phyloP scores from a whole-genome alignment of 2,888 invertebrate species.

The Xestia rhomboidea region DNA sequence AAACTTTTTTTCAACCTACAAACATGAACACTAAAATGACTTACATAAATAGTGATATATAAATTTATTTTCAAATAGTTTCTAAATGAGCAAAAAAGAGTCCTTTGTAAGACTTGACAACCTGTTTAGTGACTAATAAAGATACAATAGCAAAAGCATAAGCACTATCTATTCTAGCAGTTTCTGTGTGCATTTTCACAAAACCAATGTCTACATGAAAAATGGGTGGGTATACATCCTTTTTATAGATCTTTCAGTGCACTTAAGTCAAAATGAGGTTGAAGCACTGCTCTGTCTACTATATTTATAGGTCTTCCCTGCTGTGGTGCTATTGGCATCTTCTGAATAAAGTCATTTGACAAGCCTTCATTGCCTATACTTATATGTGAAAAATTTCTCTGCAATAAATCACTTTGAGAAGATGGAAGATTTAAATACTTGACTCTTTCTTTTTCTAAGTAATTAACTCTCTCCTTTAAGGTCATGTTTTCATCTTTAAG shows the following conservation, averaged over 20 bases:
- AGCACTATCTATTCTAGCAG: slow-evolving; percentile 12
- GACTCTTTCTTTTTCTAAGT: slow-evolving; percentile 90
- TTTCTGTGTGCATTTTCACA: slow-evolving; percentile 3
- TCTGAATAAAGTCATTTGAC: slow-evolving; percentile 68
- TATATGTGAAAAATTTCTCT: slow-evolving; percentile 71
- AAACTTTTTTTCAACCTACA: background rate
- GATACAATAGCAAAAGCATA: slow-evolving; percentile 1
- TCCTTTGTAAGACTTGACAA: background rate
- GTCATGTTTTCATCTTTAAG: slow-evolving; percentile 92
- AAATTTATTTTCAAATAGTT: slow-evolving; percentile 15
- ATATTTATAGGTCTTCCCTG: slow-evolving; percentile 67
- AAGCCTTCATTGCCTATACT: slow-evolving; percentile 64
- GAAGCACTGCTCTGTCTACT: slow-evolving; percentile 69
- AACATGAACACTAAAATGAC: slow-evolving; percentile 16
- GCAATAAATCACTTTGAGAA: slow-evolving; percentile 72
- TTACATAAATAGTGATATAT: background rate
- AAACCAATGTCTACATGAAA: background rate
- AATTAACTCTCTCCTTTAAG: slow-evolving; percentile 90
- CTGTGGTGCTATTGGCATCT: slow-evolving; percentile 63
- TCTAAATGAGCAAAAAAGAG: slow-evolving; percentile 28
- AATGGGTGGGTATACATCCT: background rate
- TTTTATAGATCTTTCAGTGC: slow-evolving; percentile 77
- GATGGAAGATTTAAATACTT: slow-evolving; percentile 83
- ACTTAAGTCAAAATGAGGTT: slow-evolving; percentile 83
- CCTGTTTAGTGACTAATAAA: slow-evolving; percentile 11